Evolutionary conservation across 1,140 invertebrate genomes (phyloP).

Genomic region (Drosophila obscura): DNA sequence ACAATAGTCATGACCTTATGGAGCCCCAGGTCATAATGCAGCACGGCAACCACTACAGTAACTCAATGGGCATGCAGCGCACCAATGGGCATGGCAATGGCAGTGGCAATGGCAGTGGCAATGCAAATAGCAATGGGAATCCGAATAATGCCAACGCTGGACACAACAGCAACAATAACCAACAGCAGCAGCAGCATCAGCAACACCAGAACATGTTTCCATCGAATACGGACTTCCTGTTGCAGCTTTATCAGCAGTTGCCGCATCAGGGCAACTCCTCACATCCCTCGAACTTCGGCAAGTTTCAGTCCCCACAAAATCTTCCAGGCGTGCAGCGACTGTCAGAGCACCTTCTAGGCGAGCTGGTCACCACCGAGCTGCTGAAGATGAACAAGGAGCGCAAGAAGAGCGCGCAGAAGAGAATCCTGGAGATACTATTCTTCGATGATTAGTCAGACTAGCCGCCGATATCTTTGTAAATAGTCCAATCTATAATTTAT

Average conservation of each 20-base stretch:
- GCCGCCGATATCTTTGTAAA: conserved; percentile 40
- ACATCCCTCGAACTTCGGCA: conserved; percentile 64
- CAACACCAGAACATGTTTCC: conserved; percentile 74
- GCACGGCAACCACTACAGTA: conserved; percentile 65
- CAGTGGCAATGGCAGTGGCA: conserved; percentile 24
- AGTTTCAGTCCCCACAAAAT: conserved; percentile 70
- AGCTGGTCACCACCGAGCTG: conserved; percentile 80
- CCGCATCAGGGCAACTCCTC: conserved; percentile 63
- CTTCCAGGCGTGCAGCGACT: conserved; percentile 62
- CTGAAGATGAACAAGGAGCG: conserved; percentile 82
- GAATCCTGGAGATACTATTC: conserved; percentile 82
- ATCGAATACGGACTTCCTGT: conserved; percentile 78
- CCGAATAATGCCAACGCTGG: conserved; percentile 20
- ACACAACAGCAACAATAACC: conserved; percentile 36
- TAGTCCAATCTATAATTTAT: conserved; percentile 46
- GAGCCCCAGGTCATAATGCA: conserved; percentile 58
- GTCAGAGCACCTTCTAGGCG: conserved; percentile 80
- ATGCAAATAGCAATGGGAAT: conserved; percentile 37
- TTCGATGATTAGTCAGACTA: conserved; percentile 73
- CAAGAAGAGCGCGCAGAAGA: conserved; percentile 76
- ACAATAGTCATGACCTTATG: conserved; percentile 67
- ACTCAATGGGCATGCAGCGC: conserved; percentile 53
- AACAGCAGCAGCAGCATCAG: conserved; percentile 49
- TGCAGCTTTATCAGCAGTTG: conserved; percentile 81
- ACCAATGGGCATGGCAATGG: conserved; percentile 12